Evolutionary conservation across 1,140 invertebrate species (phyloP).

Genomic region (Lasioglossum baleicum): DNA sequence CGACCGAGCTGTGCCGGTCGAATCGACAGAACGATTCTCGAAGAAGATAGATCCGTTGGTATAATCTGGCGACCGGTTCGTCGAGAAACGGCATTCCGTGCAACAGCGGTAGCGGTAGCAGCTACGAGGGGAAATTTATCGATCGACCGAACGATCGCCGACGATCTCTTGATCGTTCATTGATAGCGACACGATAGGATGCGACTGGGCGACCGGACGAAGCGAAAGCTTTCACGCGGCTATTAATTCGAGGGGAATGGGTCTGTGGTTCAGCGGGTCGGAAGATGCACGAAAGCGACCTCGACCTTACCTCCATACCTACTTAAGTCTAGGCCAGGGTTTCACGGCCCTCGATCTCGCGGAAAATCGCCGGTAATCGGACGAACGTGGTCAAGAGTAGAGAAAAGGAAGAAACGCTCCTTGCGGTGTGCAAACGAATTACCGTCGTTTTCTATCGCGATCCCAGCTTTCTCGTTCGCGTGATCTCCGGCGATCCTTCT

Average conservation of each 20-base stretch:
- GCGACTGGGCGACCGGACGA: too few relatives aligned
- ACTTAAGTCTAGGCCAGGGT: conserved; percentile 69
- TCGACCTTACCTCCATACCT: conserved; percentile 74
- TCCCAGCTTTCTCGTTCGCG: conserved; percentile 41
- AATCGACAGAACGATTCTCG: too few relatives aligned
- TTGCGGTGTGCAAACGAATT: too few relatives aligned
- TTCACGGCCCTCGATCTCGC: conserved; percentile 48
- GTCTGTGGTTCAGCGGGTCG: conserved; percentile 21
- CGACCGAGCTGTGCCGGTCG: too few relatives aligned
- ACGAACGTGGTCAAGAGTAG: conserved; percentile 10
- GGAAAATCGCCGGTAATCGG: not conserved
- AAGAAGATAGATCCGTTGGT: too few relatives aligned
- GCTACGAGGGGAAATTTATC: conserved; percentile 16
- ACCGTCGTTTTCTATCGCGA: conserved; percentile 33
- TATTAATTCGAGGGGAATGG: conserved; percentile 16
- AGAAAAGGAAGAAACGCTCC: not conserved
- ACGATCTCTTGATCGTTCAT: conserved; percentile 7
- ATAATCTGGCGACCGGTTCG: too few relatives aligned
- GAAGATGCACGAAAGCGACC: conserved; percentile 50
- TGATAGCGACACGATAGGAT: not conserved
- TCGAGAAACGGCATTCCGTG: too few relatives aligned
- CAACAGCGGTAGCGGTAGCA: too few relatives aligned
- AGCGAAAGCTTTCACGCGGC: conserved; percentile 27
- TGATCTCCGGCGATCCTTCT: conserved; percentile 26
- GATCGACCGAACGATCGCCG: not conserved